Evolutionary conservation across 53 echinoderm and acorn worm species (phyloP).

Genomic region (Actinopyga echinites): DNA sequence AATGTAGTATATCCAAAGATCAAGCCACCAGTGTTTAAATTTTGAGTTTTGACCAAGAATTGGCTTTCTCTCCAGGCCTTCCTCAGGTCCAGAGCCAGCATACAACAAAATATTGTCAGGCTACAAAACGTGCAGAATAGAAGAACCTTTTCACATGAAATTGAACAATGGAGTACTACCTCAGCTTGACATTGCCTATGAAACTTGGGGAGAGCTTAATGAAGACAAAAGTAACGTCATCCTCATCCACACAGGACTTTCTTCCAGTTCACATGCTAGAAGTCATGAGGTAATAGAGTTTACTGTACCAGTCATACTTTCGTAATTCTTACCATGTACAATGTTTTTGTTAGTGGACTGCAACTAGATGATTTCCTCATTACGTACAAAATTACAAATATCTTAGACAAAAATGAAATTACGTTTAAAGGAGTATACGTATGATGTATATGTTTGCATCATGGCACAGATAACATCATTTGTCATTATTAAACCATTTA

Average conservation of each 20-base stretch:
- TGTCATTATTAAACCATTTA: no score
- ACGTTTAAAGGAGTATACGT: no score
- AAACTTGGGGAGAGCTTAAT: conserved; percentile 93
- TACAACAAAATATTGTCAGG: conserved; percentile 84
- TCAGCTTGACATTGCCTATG: conserved; percentile 80
- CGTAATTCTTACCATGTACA: no score
- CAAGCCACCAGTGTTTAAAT: no score
- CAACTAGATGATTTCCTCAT: no score
- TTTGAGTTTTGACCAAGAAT: not conserved
- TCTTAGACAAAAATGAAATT: no score
- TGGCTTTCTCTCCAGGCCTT: conserved; percentile 32
- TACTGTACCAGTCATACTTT: no score
- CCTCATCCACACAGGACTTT: conserved; percentile 74
- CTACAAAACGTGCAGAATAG: conserved; percentile 61
- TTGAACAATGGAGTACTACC: conserved; percentile 81
- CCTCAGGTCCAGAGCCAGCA: conserved; percentile 81
- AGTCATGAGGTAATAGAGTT: conserved; percentile 95
- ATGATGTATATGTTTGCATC: no score
- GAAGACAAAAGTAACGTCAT: conserved; percentile 82
- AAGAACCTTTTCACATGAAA: conserved; percentile 75
- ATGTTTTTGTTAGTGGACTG: no score
- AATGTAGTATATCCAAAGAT: no score
- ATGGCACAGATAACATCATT: no score
- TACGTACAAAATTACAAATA: no score
- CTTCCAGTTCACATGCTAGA: conserved; percentile 85